Evolutionary conservation across 2,888 invertebrate genomes (phyloP).

Genomic region (Incurvaria masculella): DNA sequence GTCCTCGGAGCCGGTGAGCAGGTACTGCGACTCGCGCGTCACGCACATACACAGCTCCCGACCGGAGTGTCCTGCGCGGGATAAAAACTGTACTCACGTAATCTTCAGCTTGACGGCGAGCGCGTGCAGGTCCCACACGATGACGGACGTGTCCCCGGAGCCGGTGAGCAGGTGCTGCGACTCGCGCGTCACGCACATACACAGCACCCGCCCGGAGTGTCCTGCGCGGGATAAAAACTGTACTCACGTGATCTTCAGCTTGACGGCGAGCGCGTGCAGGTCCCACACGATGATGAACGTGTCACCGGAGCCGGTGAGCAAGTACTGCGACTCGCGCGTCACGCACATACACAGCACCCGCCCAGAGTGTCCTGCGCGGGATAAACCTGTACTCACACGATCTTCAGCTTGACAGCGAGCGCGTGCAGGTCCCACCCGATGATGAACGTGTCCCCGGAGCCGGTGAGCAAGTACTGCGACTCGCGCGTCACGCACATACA

Average conservation of each 20-base stretch:
- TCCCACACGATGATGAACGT: slow-evolving; percentile 88
- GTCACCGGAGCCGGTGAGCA: slow-evolving; percentile 86
- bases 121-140: slow-evolving; percentile 75
- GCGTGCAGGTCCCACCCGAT: slow-evolving; percentile 65
- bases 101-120: slow-evolving; percentile 47
- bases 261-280: slow-evolving; percentile 46
- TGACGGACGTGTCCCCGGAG: slow-evolving; percentile 83
- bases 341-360: slow-evolving; percentile 77
- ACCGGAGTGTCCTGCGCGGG: slow-evolving; percentile 77
- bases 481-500: slow-evolving; percentile 65
- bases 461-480: slow-evolving; percentile 67
- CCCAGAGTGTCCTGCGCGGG: slow-evolving; percentile 77
- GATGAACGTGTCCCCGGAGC: slow-evolving; percentile 72
- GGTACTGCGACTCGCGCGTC: slow-evolving; percentile 73
- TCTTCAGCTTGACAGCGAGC: slow-evolving; percentile 2
- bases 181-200: slow-evolving; percentile 76
- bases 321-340: slow-evolving; percentile 73
- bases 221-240: no score
- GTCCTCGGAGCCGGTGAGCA: slow-evolving; percentile 86
- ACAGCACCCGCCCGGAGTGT: slow-evolving; percentile 74
- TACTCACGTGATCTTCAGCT: slow-evolving; percentile 49
- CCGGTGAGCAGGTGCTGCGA: slow-evolving; percentile 81
- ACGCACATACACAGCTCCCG: slow-evolving; percentile 77
- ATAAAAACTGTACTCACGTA: no score
- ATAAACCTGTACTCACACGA: slow-evolving; percentile 3